Evolutionary conservation across 2,888 invertebrate genomes (phyloP).

Genomic region (Microplitis deprimator): DNA sequence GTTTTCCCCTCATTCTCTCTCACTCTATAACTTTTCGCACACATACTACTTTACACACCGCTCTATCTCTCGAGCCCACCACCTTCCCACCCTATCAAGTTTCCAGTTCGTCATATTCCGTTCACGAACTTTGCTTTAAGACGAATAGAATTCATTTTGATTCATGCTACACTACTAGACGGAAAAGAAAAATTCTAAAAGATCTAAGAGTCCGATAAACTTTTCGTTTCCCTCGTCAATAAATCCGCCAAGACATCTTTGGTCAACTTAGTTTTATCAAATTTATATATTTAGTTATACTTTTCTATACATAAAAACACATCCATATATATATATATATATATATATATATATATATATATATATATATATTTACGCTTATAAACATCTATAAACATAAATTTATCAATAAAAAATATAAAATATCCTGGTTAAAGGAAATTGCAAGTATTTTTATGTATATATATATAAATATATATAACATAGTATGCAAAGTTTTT

Average conservation of each 20-base stretch:
- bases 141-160: constrained; percentile 41
- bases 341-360: neutral
- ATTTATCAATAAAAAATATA: neutral
- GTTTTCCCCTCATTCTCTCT: neutral
- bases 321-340: neutral
- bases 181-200: constrained; percentile 20
- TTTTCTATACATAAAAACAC: neutral
- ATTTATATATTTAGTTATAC: neutral
- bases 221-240: neutral
- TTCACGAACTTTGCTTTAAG: constrained; percentile 40
- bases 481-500: neutral
- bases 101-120: constrained; percentile 35
- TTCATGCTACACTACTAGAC: constrained; percentile 23
- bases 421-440: neutral
- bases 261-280: neutral
- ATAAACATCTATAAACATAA: neutral
- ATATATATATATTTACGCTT: neutral
- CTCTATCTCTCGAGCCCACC: constrained; percentile 4
- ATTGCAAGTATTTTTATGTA: neutral
- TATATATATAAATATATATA: neutral
- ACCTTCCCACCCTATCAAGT: constrained; percentile 25
- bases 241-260: constrained; percentile 19
- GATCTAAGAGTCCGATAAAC: constrained; percentile 33
- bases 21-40: constrained; percentile 43
- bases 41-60: constrained; percentile 19